A percentile compares a stretch with the other conserved stretches of the same genome.
These are phyloP conservation scores for Chorisops tibialis DNA, from an alignment of 2,888 invertebrate species.

Conservation along the genomic window DNA sequence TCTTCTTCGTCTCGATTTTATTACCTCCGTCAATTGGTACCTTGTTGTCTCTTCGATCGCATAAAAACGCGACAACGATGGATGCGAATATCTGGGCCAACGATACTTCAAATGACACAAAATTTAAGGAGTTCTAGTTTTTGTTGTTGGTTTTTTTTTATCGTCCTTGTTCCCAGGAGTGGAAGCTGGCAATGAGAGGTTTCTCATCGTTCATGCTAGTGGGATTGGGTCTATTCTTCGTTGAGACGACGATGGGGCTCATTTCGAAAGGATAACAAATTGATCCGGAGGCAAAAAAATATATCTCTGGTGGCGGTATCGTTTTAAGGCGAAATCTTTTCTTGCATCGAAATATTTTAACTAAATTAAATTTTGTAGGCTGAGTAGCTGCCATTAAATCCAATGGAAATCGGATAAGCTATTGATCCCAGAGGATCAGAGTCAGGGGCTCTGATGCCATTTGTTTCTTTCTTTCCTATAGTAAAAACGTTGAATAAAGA, in stretches of 20 bases:
- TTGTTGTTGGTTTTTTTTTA: too few species aligned
- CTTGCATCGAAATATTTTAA: conserved; percentile 20
- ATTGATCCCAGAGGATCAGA: background rate
- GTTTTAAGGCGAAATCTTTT: too few species aligned
- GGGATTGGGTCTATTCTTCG: conserved; percentile 19
- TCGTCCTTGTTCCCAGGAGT: background rate
- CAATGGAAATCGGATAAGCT: background rate
- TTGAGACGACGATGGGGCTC: background rate
- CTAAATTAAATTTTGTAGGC: conserved; percentile 18
- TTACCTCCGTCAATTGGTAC: too few species aligned
- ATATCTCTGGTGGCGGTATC: too few species aligned
- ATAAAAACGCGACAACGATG: too few species aligned
- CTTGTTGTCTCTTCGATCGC: too few species aligned
- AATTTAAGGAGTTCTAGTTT: too few species aligned
- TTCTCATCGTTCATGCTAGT: conserved; percentile 4
- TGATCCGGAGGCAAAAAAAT: background rate
- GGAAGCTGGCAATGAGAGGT: background rate
- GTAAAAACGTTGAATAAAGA: background rate
- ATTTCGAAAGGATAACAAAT: conserved; percentile 18
- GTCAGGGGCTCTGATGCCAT: background rate
- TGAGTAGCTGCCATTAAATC: background rate
- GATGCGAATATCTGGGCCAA: too few species aligned
- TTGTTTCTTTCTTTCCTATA: background rate
- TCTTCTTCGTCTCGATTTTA: too few species aligned
- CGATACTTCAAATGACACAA: too few species aligned